Conservation (phyloP, 2,888 invertebrate species). For the Monopis laevigella region DNA sequence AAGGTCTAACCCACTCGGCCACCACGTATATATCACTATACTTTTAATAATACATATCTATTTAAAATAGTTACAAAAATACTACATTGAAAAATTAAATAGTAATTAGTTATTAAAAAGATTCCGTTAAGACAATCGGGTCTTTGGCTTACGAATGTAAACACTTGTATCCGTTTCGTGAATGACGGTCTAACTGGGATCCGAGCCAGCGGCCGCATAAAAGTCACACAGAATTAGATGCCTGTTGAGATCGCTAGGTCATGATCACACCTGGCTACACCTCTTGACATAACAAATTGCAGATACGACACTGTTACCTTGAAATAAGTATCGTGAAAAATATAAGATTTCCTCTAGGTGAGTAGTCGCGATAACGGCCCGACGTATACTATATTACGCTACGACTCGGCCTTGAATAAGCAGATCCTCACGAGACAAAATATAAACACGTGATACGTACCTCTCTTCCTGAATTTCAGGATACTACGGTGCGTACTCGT, state of each 20-base stretch:
- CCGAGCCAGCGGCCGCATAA: conserved; percentile 38
- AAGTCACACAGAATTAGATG: conserved; percentile 35
- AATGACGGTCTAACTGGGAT: conserved; percentile 36
- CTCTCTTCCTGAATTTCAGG: conserved; percentile 29
- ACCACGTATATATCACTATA: too few species aligned
- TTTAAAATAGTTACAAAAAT: too few species aligned
- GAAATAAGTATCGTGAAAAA: conserved; percentile 37
- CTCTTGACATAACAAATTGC: not conserved
- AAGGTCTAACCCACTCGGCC: too few species aligned
- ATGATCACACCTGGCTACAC: conserved; percentile 29
- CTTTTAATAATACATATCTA: too few species aligned
- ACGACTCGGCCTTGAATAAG: conserved; percentile 59
- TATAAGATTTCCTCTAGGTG: conserved; percentile 44
- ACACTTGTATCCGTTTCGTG: conserved; percentile 1
- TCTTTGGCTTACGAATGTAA: conserved; percentile 4
- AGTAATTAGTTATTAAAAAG: too few species aligned
- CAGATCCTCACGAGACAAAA: conserved; percentile 59
- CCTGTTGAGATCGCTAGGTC: conserved; percentile 44
- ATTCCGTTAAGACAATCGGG: too few species aligned
- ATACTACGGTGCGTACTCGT: too few species aligned
- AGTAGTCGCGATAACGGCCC: conserved; percentile 26
- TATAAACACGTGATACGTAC: conserved; percentile 64
- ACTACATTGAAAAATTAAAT: too few species aligned
- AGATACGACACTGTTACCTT: not conserved
- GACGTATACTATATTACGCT: conserved; percentile 30